Base-by-base conservation (phyloP, 1,140 invertebrate species). In the Rhyzopertha dominica region DNA sequence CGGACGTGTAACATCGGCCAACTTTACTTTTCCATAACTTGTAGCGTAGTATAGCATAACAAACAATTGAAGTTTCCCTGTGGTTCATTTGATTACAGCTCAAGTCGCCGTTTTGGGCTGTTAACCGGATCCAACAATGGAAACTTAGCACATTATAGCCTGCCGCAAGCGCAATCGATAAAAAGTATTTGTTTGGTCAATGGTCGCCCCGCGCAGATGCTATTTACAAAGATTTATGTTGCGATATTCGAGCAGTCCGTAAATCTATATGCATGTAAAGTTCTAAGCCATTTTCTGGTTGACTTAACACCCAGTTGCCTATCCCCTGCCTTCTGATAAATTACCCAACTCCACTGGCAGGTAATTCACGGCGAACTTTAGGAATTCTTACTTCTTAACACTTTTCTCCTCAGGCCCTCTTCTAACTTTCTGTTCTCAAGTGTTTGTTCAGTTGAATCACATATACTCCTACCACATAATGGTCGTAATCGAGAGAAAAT, bases 291-390 rank as follows among this genome's bases (percentile, higher is more conserved):
- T 63, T 63, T 61, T 59, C 56, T 49, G 51, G 49, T 58, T 47
- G 54, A 63, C 38, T 59, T 58, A 54, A 53, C 51, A 44, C 49
- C 47, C 32, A 51, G 40, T 42, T 47, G 46, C 36, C 23, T 30
- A 20, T 34, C 35, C 36, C 30, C 18, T 24, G 38, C 40, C 32
- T 22, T n/a, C 55, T 64, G 62, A 64, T 59, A 64, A 64, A 64
- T 64, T 62, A 55, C 56, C 51, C 40, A 56, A 56, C 53, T 59
- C 58, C 45, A 42, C 44, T 61, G 59, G 56, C 62, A 63, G 62
- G 59, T 63, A 61, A 62, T 61, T 62, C 60, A 49, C 46, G 43
- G 35, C 52, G 50, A 58, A 59, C 55, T 61, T 57, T 54, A 32
- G 48, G 54, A 61, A 54, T 59, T 59, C 46, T 51, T 48, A 61